Base-by-base conservation (phyloP, 2,888 invertebrate genomes). In the Drosophila suboccidentalis region DNA sequence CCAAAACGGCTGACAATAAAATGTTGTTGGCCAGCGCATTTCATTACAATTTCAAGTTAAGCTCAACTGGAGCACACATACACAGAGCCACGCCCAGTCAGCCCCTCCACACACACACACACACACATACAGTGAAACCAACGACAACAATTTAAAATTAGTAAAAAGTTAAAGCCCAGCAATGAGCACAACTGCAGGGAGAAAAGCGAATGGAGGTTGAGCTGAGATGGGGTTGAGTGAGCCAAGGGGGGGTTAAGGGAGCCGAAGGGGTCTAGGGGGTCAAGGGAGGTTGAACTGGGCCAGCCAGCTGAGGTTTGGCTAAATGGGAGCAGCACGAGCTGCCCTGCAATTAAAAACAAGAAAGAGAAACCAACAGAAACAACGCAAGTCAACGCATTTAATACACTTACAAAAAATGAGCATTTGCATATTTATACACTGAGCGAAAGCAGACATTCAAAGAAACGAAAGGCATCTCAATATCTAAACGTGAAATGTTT, bases 21-120 rank as follows among this genome's bases (percentile, higher is more conserved):
- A 71, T 59, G 54, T 54, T 19, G 53, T 38, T 41, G 8, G 29
- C 32, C 69, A 63, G 82, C 73, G 77, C 83, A 87, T 89, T 87
- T 87, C 87, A 84, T 84, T 89, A 78, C 74, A 89, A 79, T 79
- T 84, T 81, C 78, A 87, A 80, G 71, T 87, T 71, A 69, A 73
- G 57, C 67, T 64, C 63, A 68, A 53, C 78, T 70, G 76, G 22
- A 60, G 54, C 55, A 71, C 17, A 77, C 76, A 66, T 64, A 66
- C 65, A 64, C 9, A 49, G 22, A 4, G 22, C 22, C 22, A 22
- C 22, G 22, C 22, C 22, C 55, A 49, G 26, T 26, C 8, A 29
- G 29, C 29, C 29, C 8, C 8, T 29, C 29, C 13, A 53, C 55
- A 49, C 64, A 58, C 60, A 67, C 69, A 67, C 50, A 60, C 59